Evolutionary conservation across 2,888 invertebrate species (phyloP), one percentile per base, ranked within the genome.

Genomic region (Taphrorychus bicolor): DNA sequence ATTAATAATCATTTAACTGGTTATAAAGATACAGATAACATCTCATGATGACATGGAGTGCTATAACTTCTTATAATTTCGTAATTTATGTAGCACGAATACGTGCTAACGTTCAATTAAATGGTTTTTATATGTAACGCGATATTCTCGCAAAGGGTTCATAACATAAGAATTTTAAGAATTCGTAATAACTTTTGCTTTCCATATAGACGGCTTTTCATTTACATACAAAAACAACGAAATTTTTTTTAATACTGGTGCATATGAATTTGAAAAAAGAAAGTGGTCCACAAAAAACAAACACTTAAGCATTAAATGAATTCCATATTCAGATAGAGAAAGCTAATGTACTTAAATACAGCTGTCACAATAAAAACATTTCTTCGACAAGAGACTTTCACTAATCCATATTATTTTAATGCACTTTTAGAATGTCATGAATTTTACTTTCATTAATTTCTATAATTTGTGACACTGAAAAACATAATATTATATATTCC

Each of bases 51-150:
- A 66, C 59, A 48, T 56, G 56, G 21, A 49, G 59, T 56, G 60
- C 66, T 56, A 60, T 61, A 66, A 66, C 57, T 66, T 66, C 66
- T 66, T 54, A 52, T 57, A 61, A 61, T 66, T 66, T 61, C 32
- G 60, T 60, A 66, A 66, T 66, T 66, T 61, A 61, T 66, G 61
- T 59, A 57, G 51, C 61, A 57, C 51, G 66, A 60, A 61, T 54
- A 61, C 61, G 57, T 58, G 66, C 58, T 21, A 60, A 40, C 61
- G 49, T 58, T 66, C 57, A 61, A 66, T 61, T 66, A 66, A 61
- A 60, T 54, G 57, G 49, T 61, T 61, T 66, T 66, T 61, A 51
- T 61, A 32, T 24, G 22, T 59, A 59, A 53, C 58, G 48, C 40
- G 54, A 32, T 22, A 21, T 40, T 56, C 42, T 64, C n/a, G 41